Evolutionary conservation across 92 coral and sea anemone species (phyloP).

Genomic region (Phenganax stokvisi): DNA sequence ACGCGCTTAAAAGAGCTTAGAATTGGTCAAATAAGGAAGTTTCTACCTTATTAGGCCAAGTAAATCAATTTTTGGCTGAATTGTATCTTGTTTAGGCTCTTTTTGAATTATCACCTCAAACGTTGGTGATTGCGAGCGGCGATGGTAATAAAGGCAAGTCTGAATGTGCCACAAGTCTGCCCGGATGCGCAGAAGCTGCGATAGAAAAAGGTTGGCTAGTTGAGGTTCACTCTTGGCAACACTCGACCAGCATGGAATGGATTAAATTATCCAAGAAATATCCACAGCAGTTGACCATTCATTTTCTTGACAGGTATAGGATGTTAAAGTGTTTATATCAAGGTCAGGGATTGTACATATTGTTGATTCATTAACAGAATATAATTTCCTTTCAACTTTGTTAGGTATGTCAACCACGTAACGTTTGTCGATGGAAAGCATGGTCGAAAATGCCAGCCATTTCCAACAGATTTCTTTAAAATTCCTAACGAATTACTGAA

Average conservation of each 20-base stretch:
- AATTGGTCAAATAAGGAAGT: background rate
- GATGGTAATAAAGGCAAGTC: constrained; percentile 97
- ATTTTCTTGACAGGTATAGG: constrained; percentile 83
- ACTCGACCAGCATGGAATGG: constrained; percentile 90
- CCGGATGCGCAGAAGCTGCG: constrained; percentile 89
- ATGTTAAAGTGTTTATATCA: background rate
- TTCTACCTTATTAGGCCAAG: too few species aligned
- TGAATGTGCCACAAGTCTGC: constrained; percentile 88
- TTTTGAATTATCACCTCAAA: constrained; percentile 78
- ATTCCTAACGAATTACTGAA: background rate
- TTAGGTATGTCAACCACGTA: constrained; percentile 74
- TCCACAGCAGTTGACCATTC: constrained; percentile 65
- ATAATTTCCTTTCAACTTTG: background rate
- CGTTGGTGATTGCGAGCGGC: constrained; percentile 85
- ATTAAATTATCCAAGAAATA: constrained; percentile 79
- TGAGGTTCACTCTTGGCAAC: constrained; percentile 96
- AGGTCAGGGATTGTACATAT: background rate
- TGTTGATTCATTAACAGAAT: background rate
- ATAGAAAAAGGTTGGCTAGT: constrained; percentile 91
- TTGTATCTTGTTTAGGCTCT: constrained; percentile 56
- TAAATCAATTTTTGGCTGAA: too few species aligned
- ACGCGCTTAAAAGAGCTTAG: background rate
- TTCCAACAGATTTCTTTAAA: constrained; percentile 51
- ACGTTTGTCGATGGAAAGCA: constrained; percentile 95
- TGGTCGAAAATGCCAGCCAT: constrained; percentile 79